Conservation (phyloP, 2,888 invertebrate species). For the Pelosia muscerda region DNA sequence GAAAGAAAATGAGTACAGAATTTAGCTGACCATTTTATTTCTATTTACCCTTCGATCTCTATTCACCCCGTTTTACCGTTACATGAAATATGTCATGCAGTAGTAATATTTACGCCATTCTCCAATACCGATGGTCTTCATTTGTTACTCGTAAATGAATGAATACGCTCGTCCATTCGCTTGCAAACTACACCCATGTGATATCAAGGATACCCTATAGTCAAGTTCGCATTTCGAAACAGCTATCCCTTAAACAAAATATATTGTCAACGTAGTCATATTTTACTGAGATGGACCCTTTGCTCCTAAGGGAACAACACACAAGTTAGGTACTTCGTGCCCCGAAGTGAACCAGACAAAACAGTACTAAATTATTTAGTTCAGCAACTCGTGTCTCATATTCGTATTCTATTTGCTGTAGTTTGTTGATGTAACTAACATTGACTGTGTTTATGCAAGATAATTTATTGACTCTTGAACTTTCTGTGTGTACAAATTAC, state of each 20-base stretch:
- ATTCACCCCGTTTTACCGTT: no score
- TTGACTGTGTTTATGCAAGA: slow-evolving; percentile 35
- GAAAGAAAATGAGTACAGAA: no score
- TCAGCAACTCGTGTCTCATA: slow-evolving; percentile 43
- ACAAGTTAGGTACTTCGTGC: slow-evolving; percentile 40
- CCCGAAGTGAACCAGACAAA: slow-evolving; percentile 41
- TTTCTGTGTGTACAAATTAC: slow-evolving; percentile 3
- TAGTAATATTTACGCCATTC: neutral
- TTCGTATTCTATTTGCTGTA: slow-evolving; percentile 43
- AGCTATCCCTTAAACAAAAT: slow-evolving; percentile 42
- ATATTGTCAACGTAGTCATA: slow-evolving; percentile 56
- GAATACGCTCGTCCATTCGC: neutral
- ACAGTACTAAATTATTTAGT: slow-evolving; percentile 58
- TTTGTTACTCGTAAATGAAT: neutral
- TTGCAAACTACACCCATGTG: neutral
- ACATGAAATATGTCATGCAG: no score
- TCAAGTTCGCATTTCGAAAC: slow-evolving; percentile 2
- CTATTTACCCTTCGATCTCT: no score
- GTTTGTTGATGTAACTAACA: slow-evolving; percentile 36
- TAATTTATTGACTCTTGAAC: slow-evolving; percentile 35
- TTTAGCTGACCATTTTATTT: no score
- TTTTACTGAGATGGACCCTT: slow-evolving; percentile 45
- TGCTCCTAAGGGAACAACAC: slow-evolving; percentile 37
- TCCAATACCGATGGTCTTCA: neutral
- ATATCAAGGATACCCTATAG: neutral